A percentile compares a stretch with the other conserved stretches of the same genome.
Evolutionary conservation across 2,113 vertebrate species (phyloP).

Genomic region (Garra rufa): DNA sequence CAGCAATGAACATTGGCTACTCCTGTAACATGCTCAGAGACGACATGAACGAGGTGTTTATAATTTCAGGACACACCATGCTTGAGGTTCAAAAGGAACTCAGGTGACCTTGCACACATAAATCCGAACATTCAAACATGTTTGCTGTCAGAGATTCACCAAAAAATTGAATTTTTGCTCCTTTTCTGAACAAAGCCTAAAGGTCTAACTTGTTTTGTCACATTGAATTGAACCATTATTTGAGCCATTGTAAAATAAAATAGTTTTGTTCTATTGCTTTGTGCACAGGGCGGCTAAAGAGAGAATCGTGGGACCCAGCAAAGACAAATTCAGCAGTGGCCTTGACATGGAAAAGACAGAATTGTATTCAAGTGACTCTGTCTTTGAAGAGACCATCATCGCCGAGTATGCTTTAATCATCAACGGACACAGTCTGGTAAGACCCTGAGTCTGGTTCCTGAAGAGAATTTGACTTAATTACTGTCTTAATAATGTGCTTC

Average conservation of each 20-base stretch:
- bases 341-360: slow-evolving; percentile 65
- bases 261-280: slow-evolving; percentile 1
- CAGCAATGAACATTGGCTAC: slow-evolving; percentile 85
- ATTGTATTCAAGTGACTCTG: slow-evolving; percentile 62
- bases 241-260: neutral
- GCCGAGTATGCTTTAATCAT: slow-evolving; percentile 80
- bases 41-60: slow-evolving; percentile 82
- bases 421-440: slow-evolving; percentile 82
- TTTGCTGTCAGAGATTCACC: neutral
- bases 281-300: slow-evolving; percentile 76
- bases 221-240: neutral
- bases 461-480: slow-evolving; percentile 13
- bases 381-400: slow-evolving; percentile 75
- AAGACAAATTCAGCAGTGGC: slow-evolving; percentile 60
- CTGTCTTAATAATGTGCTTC: slow-evolving; percentile 19
- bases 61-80: slow-evolving; percentile 74
- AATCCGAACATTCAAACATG: neutral
- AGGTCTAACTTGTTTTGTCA: neutral
- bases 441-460: slow-evolving; percentile 41
- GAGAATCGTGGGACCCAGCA: slow-evolving; percentile 68
- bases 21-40: slow-evolving; percentile 84
- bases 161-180: neutral
- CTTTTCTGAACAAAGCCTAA: neutral
- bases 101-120: slow-evolving; percentile 67
- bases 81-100: slow-evolving; percentile 80